These are phyloP conservation scores for Ascidia mentula DNA, from an alignment of 23 tunicate genomes.

Conservation along the genomic window DNA sequence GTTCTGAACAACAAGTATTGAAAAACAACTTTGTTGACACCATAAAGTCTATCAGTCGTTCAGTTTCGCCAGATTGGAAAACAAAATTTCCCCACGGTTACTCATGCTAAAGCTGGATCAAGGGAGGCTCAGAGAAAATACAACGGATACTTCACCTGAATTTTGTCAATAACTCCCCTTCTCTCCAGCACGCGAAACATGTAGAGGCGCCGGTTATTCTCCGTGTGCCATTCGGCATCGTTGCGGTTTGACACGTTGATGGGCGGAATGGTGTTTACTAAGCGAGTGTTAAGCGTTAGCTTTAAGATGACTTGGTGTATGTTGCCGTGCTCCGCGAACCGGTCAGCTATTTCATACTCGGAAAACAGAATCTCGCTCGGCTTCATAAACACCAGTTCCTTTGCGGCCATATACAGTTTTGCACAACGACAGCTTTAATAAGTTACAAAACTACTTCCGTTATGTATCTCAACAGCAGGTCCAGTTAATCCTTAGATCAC, in stretches of 20 bases:
- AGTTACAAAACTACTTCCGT: too few species aligned
- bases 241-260: constrained; percentile 48
- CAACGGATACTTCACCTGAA: constrained; percentile 37
- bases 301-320: constrained; percentile 25
- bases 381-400: constrained; percentile 16
- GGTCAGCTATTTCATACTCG: constrained; percentile 26
- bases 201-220: constrained; percentile 51
- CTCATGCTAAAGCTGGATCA: too few species aligned
- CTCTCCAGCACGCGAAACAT: constrained; percentile 52
- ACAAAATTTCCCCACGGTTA: too few species aligned
- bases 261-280: constrained; percentile 45
- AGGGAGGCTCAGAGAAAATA: too few species aligned
- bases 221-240: constrained; percentile 63
- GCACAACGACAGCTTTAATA: too few species aligned
- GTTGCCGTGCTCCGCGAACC: constrained; percentile 40
- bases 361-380: constrained; percentile 58
- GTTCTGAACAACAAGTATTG: too few species aligned
- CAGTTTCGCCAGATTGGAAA: too few species aligned
- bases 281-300: constrained; percentile 26
- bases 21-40: too few species aligned
- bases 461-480: too few species aligned
- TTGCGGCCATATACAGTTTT: background rate
- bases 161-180: constrained; percentile 35
- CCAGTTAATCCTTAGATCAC: too few species aligned
- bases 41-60: too few species aligned